Conservation (phyloP, 1,140 invertebrate species). For the Pseudobourletiella spinata region DNA sequence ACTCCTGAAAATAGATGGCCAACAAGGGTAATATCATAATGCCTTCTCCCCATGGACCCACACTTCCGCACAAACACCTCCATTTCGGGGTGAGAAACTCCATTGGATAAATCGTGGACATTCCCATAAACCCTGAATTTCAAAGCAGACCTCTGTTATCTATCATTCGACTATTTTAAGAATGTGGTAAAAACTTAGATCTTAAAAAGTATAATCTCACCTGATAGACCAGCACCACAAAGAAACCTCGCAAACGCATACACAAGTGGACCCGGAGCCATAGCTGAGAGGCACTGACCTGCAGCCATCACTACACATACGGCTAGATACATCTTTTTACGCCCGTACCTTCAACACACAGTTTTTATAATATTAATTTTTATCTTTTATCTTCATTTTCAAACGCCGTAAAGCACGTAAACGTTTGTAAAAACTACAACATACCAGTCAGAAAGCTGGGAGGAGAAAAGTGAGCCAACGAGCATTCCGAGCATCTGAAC, state of each 20-base stretch:
- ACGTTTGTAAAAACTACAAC: no score
- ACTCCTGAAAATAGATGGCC: not conserved
- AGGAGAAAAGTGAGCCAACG: slow-evolving; percentile 14
- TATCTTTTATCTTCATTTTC: no score
- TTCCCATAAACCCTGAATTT: slow-evolving; percentile 18
- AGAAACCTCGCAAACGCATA: slow-evolving; percentile 16
- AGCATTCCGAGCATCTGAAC: slow-evolving; percentile 31
- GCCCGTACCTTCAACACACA: slow-evolving; percentile 13
- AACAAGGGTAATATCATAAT: slow-evolving; percentile 16
- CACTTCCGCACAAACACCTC: not conserved
- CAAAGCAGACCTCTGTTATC: no score
- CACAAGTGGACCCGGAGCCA: slow-evolving; percentile 5
- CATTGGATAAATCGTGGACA: slow-evolving; percentile 23
- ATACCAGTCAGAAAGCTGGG: slow-evolving; percentile 29
- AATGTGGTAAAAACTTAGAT: no score
- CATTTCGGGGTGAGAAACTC: slow-evolving; percentile 23
- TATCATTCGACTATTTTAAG: no score
- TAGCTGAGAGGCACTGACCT: slow-evolving; percentile 8
- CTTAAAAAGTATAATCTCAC: slow-evolving; percentile 4
- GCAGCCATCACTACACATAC: slow-evolving; percentile 15
- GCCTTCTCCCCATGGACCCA: slow-evolving; percentile 21
- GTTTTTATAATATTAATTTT: not conserved
- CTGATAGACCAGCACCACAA: slow-evolving; percentile 17
- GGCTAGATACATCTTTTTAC: slow-evolving; percentile 7
- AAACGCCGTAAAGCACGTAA: no score